A percentile compares a stretch with the other conserved stretches of the same genome.
Conservation (phyloP, 2,797 vertebrate species). For the Kryptopterus vitreolus region DNA sequence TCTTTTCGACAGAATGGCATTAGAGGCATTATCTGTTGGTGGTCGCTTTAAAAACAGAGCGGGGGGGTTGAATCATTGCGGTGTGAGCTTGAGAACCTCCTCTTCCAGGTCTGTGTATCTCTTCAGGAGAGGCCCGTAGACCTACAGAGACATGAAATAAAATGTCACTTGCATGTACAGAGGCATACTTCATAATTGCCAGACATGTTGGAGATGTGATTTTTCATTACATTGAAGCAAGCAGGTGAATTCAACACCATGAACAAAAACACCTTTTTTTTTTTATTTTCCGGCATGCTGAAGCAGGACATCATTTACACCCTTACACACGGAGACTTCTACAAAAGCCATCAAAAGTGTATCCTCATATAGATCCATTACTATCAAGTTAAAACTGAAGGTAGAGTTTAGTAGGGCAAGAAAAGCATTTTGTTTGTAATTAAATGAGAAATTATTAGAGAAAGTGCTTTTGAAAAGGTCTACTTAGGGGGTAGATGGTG, state of each 20-base stretch:
- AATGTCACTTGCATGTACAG: neutral
- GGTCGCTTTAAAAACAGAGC: neutral
- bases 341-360: neutral
- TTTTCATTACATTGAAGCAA: constrained; percentile 1
- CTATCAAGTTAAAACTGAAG: neutral
- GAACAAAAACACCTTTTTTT: neutral
- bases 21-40: neutral
- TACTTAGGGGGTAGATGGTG: too few relatives aligned
- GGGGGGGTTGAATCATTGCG: constrained; percentile 37
- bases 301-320: neutral
- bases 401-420: neutral
- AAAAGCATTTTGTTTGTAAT: neutral
- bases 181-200: neutral
- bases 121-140: constrained; percentile 74
- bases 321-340: neutral
- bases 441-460: neutral
- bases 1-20: neutral
- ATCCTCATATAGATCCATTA: neutral
- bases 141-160: constrained; percentile 64
- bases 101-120: constrained; percentile 77
- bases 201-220: constrained; percentile 4
- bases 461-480: too few relatives aligned
- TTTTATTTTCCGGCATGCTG: neutral
- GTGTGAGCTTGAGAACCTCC: constrained; percentile 65
- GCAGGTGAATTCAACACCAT: neutral